These are phyloP conservation scores for Tinamus major DNA, from an alignment of 2,797 vertebrate species.

Conservation along the genomic window DNA sequence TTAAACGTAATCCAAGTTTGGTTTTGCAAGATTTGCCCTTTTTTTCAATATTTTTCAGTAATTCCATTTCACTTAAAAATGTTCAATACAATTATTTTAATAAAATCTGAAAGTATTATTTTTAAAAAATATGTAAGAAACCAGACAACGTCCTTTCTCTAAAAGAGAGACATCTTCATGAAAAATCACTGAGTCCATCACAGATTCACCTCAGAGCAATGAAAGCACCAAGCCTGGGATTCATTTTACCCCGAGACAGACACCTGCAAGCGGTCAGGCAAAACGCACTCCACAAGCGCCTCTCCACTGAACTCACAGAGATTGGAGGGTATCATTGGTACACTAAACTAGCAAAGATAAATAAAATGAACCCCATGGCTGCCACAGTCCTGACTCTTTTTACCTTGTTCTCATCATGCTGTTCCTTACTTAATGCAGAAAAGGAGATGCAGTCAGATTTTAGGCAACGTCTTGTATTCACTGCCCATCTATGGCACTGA, in stretches of 20 bases:
- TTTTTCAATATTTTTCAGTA: not conserved
- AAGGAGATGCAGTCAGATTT: not conserved
- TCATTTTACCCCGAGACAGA: not conserved
- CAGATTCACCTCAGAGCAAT: not conserved
- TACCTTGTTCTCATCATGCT: not conserved
- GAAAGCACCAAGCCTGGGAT: too few relatives aligned
- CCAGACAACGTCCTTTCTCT: fast-evolving
- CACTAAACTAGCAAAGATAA: not conserved
- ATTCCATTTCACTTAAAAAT: not conserved
- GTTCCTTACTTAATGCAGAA: not conserved
- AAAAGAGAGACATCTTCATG: not conserved
- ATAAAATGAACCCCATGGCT: not conserved
- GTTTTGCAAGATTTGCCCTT: not conserved
- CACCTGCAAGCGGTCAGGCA: not conserved
- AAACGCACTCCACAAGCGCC: not conserved
- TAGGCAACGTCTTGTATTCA: fast-evolving
- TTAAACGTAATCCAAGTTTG: not conserved
- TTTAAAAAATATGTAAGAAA: not conserved
- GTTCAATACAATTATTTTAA: not conserved
- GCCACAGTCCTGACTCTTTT: not conserved
- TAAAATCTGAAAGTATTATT: not conserved
- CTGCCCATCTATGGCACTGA: not conserved
- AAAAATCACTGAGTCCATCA: not conserved
- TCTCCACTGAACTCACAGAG: not conserved
- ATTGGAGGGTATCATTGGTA: fast-evolving